Evolutionary conservation across 1,140 invertebrate species (phyloP), one percentile per base, ranked within the genome.

Genomic region (Drosophila prosaltans): DNA sequence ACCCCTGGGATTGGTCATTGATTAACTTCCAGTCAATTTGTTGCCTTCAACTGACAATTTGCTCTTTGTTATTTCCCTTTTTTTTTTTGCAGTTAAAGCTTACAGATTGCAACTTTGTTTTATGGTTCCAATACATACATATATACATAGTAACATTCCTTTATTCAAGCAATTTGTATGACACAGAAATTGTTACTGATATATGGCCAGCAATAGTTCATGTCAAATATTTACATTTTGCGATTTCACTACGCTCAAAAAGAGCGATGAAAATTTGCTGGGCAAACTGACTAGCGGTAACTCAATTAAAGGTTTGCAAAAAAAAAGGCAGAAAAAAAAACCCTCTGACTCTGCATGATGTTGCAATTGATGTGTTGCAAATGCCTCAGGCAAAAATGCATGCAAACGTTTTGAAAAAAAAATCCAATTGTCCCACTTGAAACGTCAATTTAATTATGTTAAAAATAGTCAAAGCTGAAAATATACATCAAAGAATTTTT

Each of bases 11-110:
- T 41, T 39, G 59, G 66, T 32, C 74, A 77, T 77, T 70, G 74
- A 77, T 77, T 70, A 64, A 77, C 55, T 70, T 77, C 45, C 43
- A 28, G 1, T 16, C 39, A 55, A 77, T 77, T 77, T 61, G 43
- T 77, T 77, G 10, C 21, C 59, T 60, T 48, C 30, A 54, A 67
- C 40, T 36, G 43, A 45, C 43, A 48, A 48, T 32, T 63, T 43
- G 21, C 1, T 41, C 8, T 61, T 36, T 36, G 32, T 36, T 30
- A 3, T 30, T 4, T 30, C 28, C 4, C 4, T 30, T 30, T 30
- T 36, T 36, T 5, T 43, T 16, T 43, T 39, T 60, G 36, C 9
- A 21, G 28, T 39, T 32, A 16, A 45, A 41, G 10, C 11, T 16
- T 9, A 43, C 60, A 43, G 21, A 28, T 51, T 63, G 8, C 61